Conservation (phyloP, 2,113 vertebrate genomes). For the Diadophis punctatus region DNA sequence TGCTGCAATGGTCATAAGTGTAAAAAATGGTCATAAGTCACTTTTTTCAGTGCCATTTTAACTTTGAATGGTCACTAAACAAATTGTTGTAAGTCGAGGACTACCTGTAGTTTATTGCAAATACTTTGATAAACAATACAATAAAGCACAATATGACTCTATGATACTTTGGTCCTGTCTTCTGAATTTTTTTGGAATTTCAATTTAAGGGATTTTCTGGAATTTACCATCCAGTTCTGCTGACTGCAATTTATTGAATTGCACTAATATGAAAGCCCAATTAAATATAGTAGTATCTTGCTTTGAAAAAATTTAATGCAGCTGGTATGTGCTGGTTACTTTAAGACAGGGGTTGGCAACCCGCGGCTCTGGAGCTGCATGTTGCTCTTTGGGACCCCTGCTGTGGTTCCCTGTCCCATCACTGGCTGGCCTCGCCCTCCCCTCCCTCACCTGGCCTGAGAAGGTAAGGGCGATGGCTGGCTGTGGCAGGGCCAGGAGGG, state of each 20-base stretch:
- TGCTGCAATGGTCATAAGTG: not conserved
- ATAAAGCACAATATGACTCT: not conserved
- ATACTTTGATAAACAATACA: not conserved
- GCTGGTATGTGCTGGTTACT: not conserved
- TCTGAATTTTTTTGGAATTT: not conserved
- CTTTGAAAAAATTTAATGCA: not conserved
- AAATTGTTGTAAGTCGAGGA: not conserved
- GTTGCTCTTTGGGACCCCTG: no score
- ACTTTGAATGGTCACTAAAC: not conserved
- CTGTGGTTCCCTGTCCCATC: no score
- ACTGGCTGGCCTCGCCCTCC: no score
- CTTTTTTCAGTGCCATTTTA: not conserved
- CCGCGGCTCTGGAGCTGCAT: no score
- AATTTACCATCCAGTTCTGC: not conserved
- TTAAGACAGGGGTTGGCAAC: no score
- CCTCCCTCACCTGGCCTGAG: no score
- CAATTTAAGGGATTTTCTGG: not conserved
- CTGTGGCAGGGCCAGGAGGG: no score
- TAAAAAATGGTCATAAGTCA: not conserved
- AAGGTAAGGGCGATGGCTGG: no score
- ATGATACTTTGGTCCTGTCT: not conserved
- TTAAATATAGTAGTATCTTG: not conserved
- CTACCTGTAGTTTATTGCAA: not conserved
- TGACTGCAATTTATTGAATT: not conserved
- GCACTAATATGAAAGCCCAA: not conserved